Percentiles rank a stretch among this genome's conserved stretches.
Conservation (phyloP, 2,888 invertebrate genomes). For the Drosophila parthenogenetica region DNA sequence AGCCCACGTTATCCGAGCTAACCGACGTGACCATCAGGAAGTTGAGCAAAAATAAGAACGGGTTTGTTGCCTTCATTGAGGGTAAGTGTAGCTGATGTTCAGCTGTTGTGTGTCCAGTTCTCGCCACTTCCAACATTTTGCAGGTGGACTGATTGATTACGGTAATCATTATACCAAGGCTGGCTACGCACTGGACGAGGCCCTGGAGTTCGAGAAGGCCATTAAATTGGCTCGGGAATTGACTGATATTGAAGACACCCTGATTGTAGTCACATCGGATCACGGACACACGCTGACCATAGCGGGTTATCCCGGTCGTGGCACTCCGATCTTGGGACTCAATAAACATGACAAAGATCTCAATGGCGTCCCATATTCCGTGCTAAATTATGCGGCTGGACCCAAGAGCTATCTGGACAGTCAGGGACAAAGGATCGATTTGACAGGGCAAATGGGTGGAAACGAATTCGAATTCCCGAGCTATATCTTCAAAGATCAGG, state of each 20-base stretch:
- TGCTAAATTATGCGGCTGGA: slow-evolving; percentile 91
- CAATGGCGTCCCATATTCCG: slow-evolving; percentile 86
- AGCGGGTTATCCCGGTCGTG: slow-evolving; percentile 89
- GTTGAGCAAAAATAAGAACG: slow-evolving; percentile 86
- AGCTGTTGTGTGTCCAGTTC: too few species aligned
- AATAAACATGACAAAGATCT: slow-evolving; percentile 65
- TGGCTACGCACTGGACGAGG: slow-evolving; percentile 90
- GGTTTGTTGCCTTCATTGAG: slow-evolving; percentile 87
- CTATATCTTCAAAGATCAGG: slow-evolving; percentile 83
- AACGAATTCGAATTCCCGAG: slow-evolving; percentile 63
- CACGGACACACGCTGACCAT: slow-evolving; percentile 92
- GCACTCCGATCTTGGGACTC: slow-evolving; percentile 86
- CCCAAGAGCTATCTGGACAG: slow-evolving; percentile 83
- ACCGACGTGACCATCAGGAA: slow-evolving; percentile 88
- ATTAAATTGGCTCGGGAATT: slow-evolving; percentile 87
- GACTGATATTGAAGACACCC: slow-evolving; percentile 89
- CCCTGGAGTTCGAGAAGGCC: slow-evolving; percentile 90
- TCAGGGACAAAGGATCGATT: slow-evolving; percentile 70
- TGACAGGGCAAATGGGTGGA: slow-evolving; percentile 48
- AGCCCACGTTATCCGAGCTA: slow-evolving; percentile 89
- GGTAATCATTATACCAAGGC: slow-evolving; percentile 90
- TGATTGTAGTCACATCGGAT: slow-evolving; percentile 92
- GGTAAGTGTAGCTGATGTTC: slow-evolving; percentile 35
- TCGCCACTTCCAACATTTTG: not conserved
- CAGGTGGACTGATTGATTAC: slow-evolving; percentile 90